Conservation (phyloP, 2,113 vertebrate genomes). For the Xerus inauris region DNA sequence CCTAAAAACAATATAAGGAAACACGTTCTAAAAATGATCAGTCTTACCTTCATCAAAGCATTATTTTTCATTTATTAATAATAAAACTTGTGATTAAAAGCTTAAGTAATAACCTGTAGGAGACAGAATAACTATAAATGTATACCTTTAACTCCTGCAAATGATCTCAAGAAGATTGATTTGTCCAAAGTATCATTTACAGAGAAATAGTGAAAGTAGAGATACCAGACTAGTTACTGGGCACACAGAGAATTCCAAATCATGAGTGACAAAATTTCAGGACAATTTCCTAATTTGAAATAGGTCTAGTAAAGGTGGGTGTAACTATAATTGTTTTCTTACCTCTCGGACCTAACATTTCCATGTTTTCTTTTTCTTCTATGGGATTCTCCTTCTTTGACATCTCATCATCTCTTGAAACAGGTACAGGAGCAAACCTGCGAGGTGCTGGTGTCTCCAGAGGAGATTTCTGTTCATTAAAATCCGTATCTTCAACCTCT, state of each 20-base stretch:
- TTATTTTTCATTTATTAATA: slow-evolving; percentile 46
- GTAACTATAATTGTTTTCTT: slow-evolving; percentile 21
- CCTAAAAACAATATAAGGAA: slow-evolving; percentile 41
- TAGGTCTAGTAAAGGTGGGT: neutral
- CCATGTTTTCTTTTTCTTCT: slow-evolving; percentile 83
- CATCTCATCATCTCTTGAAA: slow-evolving; percentile 83
- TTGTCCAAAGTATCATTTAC: neutral
- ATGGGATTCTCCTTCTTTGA: slow-evolving; percentile 74
- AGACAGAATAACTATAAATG: neutral
- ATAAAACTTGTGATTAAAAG: slow-evolving; percentile 29
- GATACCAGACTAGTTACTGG: neutral
- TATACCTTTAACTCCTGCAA: neutral
- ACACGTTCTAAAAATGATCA: slow-evolving; percentile 2
- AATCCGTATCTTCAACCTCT: slow-evolving; percentile 29
- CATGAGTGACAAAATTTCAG: neutral
- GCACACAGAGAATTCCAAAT: slow-evolving; percentile 1
- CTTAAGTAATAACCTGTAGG: neutral
- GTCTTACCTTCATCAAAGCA: neutral
- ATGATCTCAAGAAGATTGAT: neutral
- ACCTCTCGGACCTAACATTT: slow-evolving; percentile 71
- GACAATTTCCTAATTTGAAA: slow-evolving; percentile 26
- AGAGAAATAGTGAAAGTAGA: slow-evolving; percentile 48
- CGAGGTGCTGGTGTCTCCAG: slow-evolving; percentile 89
- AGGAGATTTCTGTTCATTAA: slow-evolving; percentile 80
- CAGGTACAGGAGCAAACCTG: slow-evolving; percentile 88